These are phyloP conservation scores for Halcyon senegalensis DNA, from an alignment of 2,113 vertebrate genomes.

Conservation along the genomic window DNA sequence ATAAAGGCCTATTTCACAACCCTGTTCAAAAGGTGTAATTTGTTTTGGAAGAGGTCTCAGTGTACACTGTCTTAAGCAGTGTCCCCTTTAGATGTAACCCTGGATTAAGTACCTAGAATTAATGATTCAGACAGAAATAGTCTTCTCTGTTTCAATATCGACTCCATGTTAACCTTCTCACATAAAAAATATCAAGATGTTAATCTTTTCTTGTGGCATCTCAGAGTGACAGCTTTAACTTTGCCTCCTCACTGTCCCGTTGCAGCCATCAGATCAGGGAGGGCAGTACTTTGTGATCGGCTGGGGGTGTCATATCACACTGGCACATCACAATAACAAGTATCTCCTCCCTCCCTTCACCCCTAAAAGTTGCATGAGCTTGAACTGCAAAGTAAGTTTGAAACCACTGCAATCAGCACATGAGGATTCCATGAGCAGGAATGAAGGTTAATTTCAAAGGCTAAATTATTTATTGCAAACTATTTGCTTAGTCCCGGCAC, in stretches of 20 bases:
- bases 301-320: background rate
- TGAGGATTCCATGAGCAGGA: background rate
- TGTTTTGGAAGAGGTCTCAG: background rate
- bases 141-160: background rate
- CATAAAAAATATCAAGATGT: background rate
- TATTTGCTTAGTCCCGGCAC: constrained; percentile 52
- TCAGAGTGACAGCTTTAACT: background rate
- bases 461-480: constrained; percentile 54
- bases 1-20: background rate
- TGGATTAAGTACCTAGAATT: background rate
- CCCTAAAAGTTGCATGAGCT: background rate
- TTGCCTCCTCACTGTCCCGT: background rate
- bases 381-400: background rate
- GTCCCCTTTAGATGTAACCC: background rate
- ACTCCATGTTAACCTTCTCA: background rate
- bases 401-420: background rate
- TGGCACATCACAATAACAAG: background rate
- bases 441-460: constrained; percentile 51
- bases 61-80: background rate
- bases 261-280: background rate
- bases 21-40: background rate
- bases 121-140: background rate
- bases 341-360: background rate
- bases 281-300: background rate
- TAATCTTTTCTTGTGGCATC: background rate